These are phyloP conservation scores for Dicyrtomina minuta DNA, from an alignment of 2,888 invertebrate species.

Conservation along the genomic window DNA sequence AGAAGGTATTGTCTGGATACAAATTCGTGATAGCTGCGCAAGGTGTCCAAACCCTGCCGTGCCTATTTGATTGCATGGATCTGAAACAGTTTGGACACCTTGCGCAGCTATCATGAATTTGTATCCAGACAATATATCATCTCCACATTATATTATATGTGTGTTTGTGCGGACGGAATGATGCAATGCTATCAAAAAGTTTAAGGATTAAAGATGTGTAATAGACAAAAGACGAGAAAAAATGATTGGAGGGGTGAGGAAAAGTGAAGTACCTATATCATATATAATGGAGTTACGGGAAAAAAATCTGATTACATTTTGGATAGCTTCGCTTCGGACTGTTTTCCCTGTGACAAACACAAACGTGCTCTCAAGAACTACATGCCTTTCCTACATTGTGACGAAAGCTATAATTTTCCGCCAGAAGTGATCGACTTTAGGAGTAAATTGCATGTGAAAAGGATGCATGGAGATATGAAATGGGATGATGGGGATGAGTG, in stretches of 20 bases:
- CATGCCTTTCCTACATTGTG: background rate
- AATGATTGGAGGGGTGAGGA: background rate
- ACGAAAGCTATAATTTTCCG: slow-evolving; percentile 33
- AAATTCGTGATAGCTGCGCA: too few relatives aligned
- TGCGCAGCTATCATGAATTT: too few relatives aligned
- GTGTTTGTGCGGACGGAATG: background rate
- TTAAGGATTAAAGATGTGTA: slow-evolving; percentile 3
- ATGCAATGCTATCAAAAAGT: background rate
- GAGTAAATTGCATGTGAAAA: slow-evolving; percentile 37
- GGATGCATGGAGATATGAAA: background rate
- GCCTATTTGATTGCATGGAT: too few relatives aligned
- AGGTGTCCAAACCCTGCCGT: too few relatives aligned
- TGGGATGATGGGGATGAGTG: background rate
- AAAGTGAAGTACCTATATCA: background rate
- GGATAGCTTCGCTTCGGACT: slow-evolving; percentile 7
- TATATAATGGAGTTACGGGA: slow-evolving; percentile 1
- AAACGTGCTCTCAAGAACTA: slow-evolving; percentile 23
- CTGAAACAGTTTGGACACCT: too few relatives aligned
- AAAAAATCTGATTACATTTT: slow-evolving; percentile 34
- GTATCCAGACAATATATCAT: too few relatives aligned
- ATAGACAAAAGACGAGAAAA: background rate
- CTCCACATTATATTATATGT: background rate
- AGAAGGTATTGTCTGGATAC: too few relatives aligned
- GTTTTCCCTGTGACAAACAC: slow-evolving; percentile 27
- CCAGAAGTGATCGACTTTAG: slow-evolving; percentile 30